phyloP scores from a whole-genome alignment of 1,140 invertebrate species.

The Temnothorax curvispinosus region DNA sequence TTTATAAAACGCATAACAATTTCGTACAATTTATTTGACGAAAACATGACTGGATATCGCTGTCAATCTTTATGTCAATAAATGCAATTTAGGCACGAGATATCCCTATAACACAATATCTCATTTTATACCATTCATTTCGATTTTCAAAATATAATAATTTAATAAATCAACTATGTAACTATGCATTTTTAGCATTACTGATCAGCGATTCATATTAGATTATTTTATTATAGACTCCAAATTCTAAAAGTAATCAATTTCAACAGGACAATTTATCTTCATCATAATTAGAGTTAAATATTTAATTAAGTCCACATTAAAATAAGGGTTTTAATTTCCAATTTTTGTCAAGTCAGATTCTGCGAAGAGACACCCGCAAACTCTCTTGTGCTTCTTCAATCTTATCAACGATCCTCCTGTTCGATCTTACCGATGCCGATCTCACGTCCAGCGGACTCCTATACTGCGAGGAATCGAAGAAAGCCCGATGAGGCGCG shows the following conservation, averaged over 20 bases:
- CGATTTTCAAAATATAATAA: neutral
- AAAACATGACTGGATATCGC: neutral
- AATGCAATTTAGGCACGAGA: neutral
- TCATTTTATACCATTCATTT: neutral
- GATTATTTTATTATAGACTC: neutral
- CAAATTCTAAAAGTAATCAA: neutral
- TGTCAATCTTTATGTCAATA: neutral
- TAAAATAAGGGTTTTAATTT: neutral
- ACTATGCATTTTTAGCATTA: neutral
- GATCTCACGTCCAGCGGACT: slow-evolving; percentile 24
- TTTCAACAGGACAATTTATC: neutral
- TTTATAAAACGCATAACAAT: slow-evolving; percentile 1
- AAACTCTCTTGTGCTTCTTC: neutral
- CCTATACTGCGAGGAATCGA: slow-evolving; percentile 17
- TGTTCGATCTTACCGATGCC: slow-evolving; percentile 35
- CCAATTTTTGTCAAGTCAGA: neutral
- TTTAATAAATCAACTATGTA: neutral
- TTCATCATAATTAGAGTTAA: neutral
- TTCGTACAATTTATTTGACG: neutral
- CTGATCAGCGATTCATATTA: neutral
- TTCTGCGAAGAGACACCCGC: neutral
- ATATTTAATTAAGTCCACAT: neutral
- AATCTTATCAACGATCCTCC: neutral
- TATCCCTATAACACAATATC: neutral
- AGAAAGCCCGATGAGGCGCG: slow-evolving; percentile 40